Percentiles rank a stretch among this genome's conserved stretches.
These are phyloP conservation scores for Phytoseiulus persimilis DNA, from an alignment of 2,888 invertebrate species.

Conservation along the genomic window DNA sequence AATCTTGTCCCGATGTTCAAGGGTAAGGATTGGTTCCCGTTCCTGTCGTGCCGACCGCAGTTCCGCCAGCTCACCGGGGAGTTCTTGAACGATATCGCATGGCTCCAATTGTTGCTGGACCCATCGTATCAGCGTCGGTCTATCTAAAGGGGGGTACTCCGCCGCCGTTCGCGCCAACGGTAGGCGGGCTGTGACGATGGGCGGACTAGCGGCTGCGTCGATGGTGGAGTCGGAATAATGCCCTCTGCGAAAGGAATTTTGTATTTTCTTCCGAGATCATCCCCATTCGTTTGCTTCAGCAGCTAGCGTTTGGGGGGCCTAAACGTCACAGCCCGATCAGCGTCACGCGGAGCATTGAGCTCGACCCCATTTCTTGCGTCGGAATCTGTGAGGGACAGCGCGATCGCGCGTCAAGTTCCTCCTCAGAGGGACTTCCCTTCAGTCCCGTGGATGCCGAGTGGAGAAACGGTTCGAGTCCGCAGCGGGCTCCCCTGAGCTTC, in stretches of 20 bases:
- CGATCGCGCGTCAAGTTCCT: no score
- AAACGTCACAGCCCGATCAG: no score
- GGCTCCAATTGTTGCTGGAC: neutral
- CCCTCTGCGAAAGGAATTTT: neutral
- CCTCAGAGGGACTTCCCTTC: no score
- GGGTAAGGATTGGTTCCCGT: slow-evolving; percentile 54
- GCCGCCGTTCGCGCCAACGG: neutral
- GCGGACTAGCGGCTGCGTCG: neutral
- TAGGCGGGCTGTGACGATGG: no score
- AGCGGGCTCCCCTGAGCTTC: no score
- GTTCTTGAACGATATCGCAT: neutral
- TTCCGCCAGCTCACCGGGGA: no score
- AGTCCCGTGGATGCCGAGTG: no score
- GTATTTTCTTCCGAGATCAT: neutral
- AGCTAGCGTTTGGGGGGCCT: neutral
- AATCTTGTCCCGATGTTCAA: slow-evolving; percentile 80
- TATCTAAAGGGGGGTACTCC: no score
- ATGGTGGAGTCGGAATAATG: neutral
- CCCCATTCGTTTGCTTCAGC: neutral
- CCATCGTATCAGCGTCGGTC: neutral
- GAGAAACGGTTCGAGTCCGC: no score
- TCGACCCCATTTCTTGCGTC: no score
- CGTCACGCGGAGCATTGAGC: neutral
- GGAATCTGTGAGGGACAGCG: no score
- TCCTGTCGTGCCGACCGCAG: neutral